Evolutionary conservation across 2,888 invertebrate genomes (phyloP), one percentile per base, ranked within the genome.

Genomic region (Andrena bucephala): DNA sequence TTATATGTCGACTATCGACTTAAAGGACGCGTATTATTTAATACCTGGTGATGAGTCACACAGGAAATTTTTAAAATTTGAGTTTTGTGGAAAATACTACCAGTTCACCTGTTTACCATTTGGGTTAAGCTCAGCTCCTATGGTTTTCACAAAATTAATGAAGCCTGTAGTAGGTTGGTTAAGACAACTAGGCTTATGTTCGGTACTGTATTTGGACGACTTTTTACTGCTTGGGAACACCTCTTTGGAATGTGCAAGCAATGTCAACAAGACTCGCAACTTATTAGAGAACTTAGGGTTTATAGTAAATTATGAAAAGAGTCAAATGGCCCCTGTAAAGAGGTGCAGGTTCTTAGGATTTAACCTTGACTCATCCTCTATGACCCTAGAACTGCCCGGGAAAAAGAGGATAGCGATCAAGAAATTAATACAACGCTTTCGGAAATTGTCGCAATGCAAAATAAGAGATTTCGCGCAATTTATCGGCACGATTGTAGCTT

Each of bases 161-260:
- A 59, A 71, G 16, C 71, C 71, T 7, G 62, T 60, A 16, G n/a
- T 62, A 24, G 31, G 42, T 27, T 50, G 24, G 10, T 50, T 71
- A 16, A 48, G 62, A 24, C 13, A 27, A 6, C 29, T 29, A 13
- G 68, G 75, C 0, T 52, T 42, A 16, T 36, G 20, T 20, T 77
- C 77, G 2, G 77, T 77, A 2, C 33, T 71, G 3, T 77, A 77
- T 5, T 20, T 77, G 4, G 71, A 77, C 8, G 77, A 71, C 16
- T 36, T 77, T 24, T 59, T 52, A 16, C 16, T 77, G 13, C 5
- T 71, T 1, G 66, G 71, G 10, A 8, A 71, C 13, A 50, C 77
- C 0, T 13, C 36, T 36, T 36, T 10, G 36, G 36, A 2, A 1
- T 33, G 16, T 36, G 10, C 10, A 27, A 29, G 33, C 4, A 77